Evolutionary conservation across 2,888 invertebrate species (phyloP).

Genomic region (Sthenelais limicola): DNA sequence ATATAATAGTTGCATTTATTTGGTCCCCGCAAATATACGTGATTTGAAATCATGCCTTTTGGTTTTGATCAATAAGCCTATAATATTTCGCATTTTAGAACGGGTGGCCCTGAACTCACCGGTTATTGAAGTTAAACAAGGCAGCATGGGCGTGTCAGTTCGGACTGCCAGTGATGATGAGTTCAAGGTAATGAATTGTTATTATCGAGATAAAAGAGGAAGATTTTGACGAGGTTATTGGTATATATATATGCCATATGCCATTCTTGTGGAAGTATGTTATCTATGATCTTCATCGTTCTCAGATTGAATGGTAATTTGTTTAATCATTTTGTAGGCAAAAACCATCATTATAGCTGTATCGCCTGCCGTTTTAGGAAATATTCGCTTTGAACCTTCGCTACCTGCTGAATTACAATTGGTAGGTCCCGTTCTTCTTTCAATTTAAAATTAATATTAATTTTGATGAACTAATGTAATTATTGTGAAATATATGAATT

Average conservation of each 20-base stretch:
- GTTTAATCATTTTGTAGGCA: background rate
- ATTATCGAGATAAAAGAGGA: too few relatives aligned
- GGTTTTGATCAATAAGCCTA: too few relatives aligned
- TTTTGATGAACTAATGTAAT: background rate
- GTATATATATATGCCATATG: too few relatives aligned
- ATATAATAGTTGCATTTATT: too few relatives aligned
- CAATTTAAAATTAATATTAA: too few relatives aligned
- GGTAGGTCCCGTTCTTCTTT: too few relatives aligned
- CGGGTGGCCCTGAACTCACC: conserved; percentile 26
- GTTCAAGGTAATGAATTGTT: conserved; percentile 13
- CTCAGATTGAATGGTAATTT: background rate
- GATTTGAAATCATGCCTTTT: too few relatives aligned
- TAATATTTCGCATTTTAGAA: too few relatives aligned
- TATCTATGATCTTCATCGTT: too few relatives aligned
- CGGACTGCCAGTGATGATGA: conserved; percentile 27
- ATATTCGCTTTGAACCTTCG: conserved; percentile 24
- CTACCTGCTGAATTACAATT: conserved; percentile 4
- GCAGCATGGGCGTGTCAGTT: conserved; percentile 8
- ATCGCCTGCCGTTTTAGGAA: conserved; percentile 12
- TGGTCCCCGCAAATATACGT: too few relatives aligned
- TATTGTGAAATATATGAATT: background rate
- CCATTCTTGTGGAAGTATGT: too few relatives aligned
- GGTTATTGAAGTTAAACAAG: conserved; percentile 12
- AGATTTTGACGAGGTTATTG: too few relatives aligned
- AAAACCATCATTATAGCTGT: conserved; percentile 10